Evolutionary conservation across 2,888 invertebrate genomes (phyloP), one percentile per base, ranked within the genome.

Genomic region (Pheosia tremula): DNA sequence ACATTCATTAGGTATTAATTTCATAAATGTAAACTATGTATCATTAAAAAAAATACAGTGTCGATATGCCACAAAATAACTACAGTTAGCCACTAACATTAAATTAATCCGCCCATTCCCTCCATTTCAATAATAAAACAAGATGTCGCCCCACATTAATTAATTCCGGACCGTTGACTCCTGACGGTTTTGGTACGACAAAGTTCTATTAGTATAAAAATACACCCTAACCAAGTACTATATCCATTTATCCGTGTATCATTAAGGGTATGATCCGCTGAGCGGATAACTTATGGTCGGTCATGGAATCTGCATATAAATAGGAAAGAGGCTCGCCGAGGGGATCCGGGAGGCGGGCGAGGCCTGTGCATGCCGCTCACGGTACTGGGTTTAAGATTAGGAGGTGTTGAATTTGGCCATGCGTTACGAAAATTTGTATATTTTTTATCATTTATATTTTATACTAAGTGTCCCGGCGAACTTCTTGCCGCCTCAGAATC

Each of bases 301-400:
- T 81, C 82, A 81, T 87, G 85, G 87, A 91, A 93, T 93, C 91
- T 93, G 91, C 93, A 93, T 93, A 91, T 92, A 93, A 93, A 93
- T 93, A 90, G 92, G 81, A 88, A 85, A 83, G 88, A 86, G 87
- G 71, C 77, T 74, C 57, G 65, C 24, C 74, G 77, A 76, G 81
- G 83, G 87, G 88, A 83, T 86, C 78, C 77, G 71, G 77, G 57
- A 39, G 56, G 39, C 58, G 13, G 61, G 45, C 38, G 43, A 9
- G 43, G 53, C 56, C 50, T 57, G 62, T 61, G 63, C 61, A 69
- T 58, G 64, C 61, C 65, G 59, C 61, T 60, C 72, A 64, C 64
- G 64, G 50, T 58, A 57, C 47, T 43, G 59, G 63, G 62, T 76
- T 56, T 56, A 11, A 59, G 59, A 56, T 56, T 71, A 64, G 59